Evolutionary conservation across 2,888 invertebrate species (phyloP), one percentile per base, ranked within the genome.

Genomic region (Macrostomum cliftonense): DNA sequence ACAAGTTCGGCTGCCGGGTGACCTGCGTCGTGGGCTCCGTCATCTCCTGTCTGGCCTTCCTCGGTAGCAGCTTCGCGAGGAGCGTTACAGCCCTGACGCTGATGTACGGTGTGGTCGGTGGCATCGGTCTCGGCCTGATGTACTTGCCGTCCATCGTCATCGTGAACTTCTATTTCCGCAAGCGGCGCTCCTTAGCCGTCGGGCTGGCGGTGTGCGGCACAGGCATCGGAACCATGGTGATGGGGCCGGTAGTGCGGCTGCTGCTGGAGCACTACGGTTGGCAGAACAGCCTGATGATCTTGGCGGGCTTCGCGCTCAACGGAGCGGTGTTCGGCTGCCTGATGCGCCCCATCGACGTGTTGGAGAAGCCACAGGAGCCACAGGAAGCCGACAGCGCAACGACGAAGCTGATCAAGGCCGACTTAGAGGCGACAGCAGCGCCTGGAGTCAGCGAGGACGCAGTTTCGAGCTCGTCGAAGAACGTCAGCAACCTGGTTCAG

Each of bases 271-370:
- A 63, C 0, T 75, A 75, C 43, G 81, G 79, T 12, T 93, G 91
- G 91, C 76, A 79, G 52, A 70, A 72, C 37, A 79, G 86, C 0
- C 64, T 91, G 21, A 70, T 83, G 20, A 73, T 79, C 20, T 80
- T 87, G 52, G 84, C 89, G n/a, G 91, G 77, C 16, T 75, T 88
- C 57, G 75, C 86, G 36, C 70, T 89, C 40, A 72, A 78, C 37
- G 87, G 87, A 63, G 76, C 77, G 0, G 58, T 83, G 17, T 85
- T 80, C 61, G 89, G 85, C 1, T 71, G 78, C 1, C 74, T 87
- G 58, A 89, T 86, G 28, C 28, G 28, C 28, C 28, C 28, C 28
- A 28, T 28, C 9, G 28, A 28, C 28, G 28, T 28, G 4, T 4
- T 9, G 5, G 28, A 28, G 72, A 78, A 61, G 44, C 57, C 59